Percentiles rank a stretch among this genome's conserved stretches.
Conservation (phyloP, 1,140 invertebrate species). For the Paraescarpia echinospica region DNA sequence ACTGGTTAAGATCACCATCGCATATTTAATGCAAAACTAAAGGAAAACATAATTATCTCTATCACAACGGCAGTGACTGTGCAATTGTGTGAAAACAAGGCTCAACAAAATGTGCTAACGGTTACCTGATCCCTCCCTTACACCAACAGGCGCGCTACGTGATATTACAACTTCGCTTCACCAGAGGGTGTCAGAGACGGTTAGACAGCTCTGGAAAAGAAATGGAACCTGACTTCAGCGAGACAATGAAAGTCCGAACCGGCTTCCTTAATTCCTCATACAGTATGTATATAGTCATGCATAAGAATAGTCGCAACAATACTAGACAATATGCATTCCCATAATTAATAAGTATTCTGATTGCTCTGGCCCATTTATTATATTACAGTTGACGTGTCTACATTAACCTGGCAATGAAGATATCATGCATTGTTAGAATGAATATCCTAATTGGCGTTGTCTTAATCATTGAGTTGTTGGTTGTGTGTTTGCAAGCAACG, state of each 20-base stretch:
- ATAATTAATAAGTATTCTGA: neutral
- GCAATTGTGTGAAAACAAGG: neutral
- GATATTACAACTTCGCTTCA: conserved; percentile 31
- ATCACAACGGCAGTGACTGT: neutral
- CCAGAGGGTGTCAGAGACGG: conserved; percentile 39
- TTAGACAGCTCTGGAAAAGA: conserved; percentile 44
- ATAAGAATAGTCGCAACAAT: neutral
- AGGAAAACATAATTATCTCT: neutral
- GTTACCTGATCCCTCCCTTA: neutral
- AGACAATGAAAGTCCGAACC: conserved; percentile 46
- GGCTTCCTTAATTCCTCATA: conserved; percentile 50
- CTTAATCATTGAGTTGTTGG: neutral
- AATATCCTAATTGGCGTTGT: neutral
- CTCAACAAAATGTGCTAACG: neutral
- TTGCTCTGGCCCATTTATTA: neutral
- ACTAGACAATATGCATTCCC: neutral
- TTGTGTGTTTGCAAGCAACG: no score
- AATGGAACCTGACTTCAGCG: conserved; percentile 49
- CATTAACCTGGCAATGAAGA: neutral
- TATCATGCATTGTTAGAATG: neutral
- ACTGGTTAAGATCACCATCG: neutral
- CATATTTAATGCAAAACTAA: neutral
- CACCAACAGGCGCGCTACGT: conserved; percentile 29
- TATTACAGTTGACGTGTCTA: neutral
- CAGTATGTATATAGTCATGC: conserved; percentile 35